Percentiles rank a stretch among this genome's conserved stretches.
phyloP scores from a whole-genome alignment of 2,888 invertebrate genomes.

The Pollenia amentaria region DNA sequence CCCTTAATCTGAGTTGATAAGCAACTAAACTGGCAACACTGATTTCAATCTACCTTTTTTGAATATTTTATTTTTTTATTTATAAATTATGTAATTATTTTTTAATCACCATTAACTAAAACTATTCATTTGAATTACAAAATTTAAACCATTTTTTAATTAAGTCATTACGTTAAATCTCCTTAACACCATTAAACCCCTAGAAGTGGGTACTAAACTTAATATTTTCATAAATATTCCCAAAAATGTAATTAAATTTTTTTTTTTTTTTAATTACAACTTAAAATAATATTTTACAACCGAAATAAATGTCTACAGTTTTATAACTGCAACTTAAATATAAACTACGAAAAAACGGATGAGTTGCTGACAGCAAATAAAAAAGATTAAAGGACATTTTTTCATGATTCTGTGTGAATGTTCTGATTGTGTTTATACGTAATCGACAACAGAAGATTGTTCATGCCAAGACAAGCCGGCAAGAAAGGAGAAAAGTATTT shows the following conservation, averaged over 20 bases:
- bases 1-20: too few species aligned
- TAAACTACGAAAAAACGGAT: neutral
- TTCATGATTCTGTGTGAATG: neutral
- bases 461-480: neutral
- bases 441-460: conserved; percentile 27
- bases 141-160: conserved; percentile 11
- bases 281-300: conserved; percentile 47
- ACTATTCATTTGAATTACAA: neutral
- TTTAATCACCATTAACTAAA: neutral
- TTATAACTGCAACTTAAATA: conserved; percentile 10
- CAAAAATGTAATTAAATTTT: conserved; percentile 7
- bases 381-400: conserved; percentile 36
- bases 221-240: conserved; percentile 36
- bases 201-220: conserved; percentile 28
- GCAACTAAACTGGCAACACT: too few species aligned
- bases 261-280: conserved; percentile 19
- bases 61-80: neutral
- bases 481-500: neutral
- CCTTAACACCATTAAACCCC: conserved; percentile 10
- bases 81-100: neutral
- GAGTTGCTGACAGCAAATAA: conserved; percentile 29
- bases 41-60: too few species aligned
- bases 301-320: conserved; percentile 24
- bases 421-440: conserved; percentile 3
- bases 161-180: conserved; percentile 11